Conservation (phyloP, 2,797 vertebrate species). For the Corythornis leucogaster region DNA sequence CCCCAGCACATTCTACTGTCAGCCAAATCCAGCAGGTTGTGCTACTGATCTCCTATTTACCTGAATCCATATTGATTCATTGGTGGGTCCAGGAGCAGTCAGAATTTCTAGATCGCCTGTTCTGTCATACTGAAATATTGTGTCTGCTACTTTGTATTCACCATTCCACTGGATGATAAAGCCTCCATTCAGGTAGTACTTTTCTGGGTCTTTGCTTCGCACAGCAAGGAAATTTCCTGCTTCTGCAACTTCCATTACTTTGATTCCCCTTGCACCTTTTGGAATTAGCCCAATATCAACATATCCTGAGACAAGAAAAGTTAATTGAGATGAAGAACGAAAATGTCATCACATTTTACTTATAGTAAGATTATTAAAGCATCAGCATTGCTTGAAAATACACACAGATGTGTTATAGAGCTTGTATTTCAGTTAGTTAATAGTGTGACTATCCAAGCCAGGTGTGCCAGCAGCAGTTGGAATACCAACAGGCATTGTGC, state of each 20-base stretch:
- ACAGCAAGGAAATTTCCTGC: slow-evolving; percentile 95
- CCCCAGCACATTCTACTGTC: neutral
- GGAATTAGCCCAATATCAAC: slow-evolving; percentile 94
- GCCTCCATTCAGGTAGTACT: slow-evolving; percentile 95
- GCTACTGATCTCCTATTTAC: slow-evolving; percentile 64
- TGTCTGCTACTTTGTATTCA: slow-evolving; percentile 92
- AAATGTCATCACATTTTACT: neutral
- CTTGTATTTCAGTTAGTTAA: neutral
- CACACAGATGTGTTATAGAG: neutral
- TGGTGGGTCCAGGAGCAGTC: slow-evolving; percentile 91
- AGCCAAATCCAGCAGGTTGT: neutral
- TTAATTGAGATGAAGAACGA: neutral
- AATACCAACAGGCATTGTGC: rapidly evolving
- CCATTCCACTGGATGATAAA: slow-evolving; percentile 99
- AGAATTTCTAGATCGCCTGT: slow-evolving; percentile 93
- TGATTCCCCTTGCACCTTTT: slow-evolving; percentile 92
- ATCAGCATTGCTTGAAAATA: neutral
- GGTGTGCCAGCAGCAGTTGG: neutral
- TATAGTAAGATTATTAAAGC: neutral
- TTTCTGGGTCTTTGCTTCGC: slow-evolving; percentile 84
- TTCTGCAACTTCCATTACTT: slow-evolving; percentile 89
- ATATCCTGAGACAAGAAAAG: slow-evolving; percentile 82
- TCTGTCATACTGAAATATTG: slow-evolving; percentile 90
- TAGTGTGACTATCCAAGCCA: neutral
- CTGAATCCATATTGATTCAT: slow-evolving; percentile 92